Evolutionary conservation across 1,140 invertebrate genomes (phyloP).

Genomic region (Brachionus paranguensis): DNA sequence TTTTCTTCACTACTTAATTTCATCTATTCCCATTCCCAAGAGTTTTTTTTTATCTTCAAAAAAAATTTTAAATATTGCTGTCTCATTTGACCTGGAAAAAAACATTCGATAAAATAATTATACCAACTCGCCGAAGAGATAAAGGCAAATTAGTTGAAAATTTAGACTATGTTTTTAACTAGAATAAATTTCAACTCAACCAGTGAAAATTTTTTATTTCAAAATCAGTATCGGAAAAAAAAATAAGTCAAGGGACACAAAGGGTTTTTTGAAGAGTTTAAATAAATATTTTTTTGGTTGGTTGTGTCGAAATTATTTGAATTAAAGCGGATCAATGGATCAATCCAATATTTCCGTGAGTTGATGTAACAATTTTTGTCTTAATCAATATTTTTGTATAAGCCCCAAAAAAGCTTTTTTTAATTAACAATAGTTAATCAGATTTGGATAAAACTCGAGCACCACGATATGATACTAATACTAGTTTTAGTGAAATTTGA

Average conservation of each 20-base stretch:
- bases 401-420: background rate
- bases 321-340: too few species aligned
- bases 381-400: background rate
- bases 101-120: background rate
- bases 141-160: background rate
- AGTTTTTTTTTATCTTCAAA: background rate
- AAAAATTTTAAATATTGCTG: background rate
- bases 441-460: background rate
- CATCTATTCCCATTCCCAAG: background rate
- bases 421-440: background rate
- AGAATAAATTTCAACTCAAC: background rate
- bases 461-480: background rate
- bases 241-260: background rate
- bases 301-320: too few species aligned
- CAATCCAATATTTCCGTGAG: background rate
- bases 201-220: background rate
- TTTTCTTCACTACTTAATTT: background rate
- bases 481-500: background rate
- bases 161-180: background rate
- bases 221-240: too few species aligned
- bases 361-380: background rate
- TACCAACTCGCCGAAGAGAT: background rate
- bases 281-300: too few species aligned
- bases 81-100: background rate
- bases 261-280: too few species aligned